Conservation (phyloP, 1,140 invertebrate genomes). For the Coenobita brevimanus region DNA sequence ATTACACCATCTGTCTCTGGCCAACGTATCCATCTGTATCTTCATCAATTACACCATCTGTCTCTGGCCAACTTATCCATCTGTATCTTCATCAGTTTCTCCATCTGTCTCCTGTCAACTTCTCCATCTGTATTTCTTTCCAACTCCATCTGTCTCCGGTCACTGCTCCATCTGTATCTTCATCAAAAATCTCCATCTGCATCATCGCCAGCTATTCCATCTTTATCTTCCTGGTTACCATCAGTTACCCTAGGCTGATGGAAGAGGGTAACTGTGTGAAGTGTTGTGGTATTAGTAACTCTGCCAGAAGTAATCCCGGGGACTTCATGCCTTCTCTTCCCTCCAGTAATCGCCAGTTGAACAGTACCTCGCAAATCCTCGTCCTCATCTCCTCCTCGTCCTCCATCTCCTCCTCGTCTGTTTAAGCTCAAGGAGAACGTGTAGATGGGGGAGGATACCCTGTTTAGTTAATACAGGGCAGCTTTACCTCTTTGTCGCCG, state of each 20-base stretch:
- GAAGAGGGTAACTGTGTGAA: slow-evolving; percentile 30
- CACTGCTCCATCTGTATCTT: too few species aligned
- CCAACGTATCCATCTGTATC: too few species aligned
- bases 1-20: too few species aligned
- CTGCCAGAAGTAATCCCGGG: neutral
- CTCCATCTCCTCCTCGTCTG: slow-evolving; percentile 39
- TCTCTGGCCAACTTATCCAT: too few species aligned
- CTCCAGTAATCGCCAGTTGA: slow-evolving; percentile 31
- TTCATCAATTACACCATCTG: too few species aligned
- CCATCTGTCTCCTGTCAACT: too few species aligned
- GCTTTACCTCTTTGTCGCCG: too few species aligned
- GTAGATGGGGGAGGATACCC: too few species aligned
- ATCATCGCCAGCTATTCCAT: slow-evolving; percentile 43
- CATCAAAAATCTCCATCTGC: too few species aligned
- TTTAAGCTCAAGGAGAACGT: slow-evolving; percentile 10
- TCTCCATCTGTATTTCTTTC: too few species aligned
- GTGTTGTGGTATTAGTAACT: slow-evolving; percentile 14
- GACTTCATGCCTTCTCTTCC: neutral
- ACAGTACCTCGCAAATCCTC: slow-evolving; percentile 36
- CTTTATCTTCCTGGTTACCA: slow-evolving; percentile 45
- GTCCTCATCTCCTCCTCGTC: slow-evolving; percentile 46
- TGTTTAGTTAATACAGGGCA: neutral
- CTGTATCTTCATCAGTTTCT: too few species aligned
- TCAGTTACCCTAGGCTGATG: slow-evolving; percentile 48
- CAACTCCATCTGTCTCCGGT: too few species aligned